Evolutionary conservation across 2,113 vertebrate species (phyloP).

Genomic region (Myotis yumanensis): DNA sequence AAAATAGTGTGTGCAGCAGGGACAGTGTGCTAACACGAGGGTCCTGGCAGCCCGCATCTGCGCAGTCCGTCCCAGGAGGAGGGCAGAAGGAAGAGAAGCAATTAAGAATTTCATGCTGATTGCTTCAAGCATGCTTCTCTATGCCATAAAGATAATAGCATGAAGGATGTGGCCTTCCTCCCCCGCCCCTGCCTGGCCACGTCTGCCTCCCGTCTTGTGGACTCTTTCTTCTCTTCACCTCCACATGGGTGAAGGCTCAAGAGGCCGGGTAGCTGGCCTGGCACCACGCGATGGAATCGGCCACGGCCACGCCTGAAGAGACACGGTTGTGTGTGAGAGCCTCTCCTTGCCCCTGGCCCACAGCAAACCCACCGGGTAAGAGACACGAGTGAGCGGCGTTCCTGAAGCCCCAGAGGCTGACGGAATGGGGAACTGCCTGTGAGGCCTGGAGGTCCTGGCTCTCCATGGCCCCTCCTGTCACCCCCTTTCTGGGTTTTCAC

Average conservation of each 20-base stretch:
- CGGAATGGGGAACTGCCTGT: neutral
- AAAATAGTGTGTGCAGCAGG: slow-evolving; percentile 79
- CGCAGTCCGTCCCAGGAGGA: slow-evolving; percentile 89
- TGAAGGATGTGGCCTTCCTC: slow-evolving; percentile 80
- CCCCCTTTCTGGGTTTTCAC: neutral
- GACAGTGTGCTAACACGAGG: slow-evolving; percentile 80
- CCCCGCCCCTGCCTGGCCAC: slow-evolving; percentile 32
- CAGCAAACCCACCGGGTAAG: neutral
- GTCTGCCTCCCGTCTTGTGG: slow-evolving; percentile 24
- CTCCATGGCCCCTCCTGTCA: neutral
- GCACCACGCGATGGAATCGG: neutral
- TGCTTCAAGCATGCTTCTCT: slow-evolving; percentile 92
- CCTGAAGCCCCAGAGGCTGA: neutral
- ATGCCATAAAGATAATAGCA: slow-evolving; percentile 91
- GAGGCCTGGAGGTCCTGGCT: neutral
- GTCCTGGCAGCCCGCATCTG: slow-evolving; percentile 85
- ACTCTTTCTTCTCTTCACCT: neutral
- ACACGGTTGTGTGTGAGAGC: neutral
- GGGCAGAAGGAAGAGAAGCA: slow-evolving; percentile 90
- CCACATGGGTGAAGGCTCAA: rapidly evolving
- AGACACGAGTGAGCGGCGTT: neutral
- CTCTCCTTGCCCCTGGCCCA: neutral
- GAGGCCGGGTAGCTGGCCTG: neutral
- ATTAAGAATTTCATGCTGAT: slow-evolving; percentile 95
- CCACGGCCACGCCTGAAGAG: neutral